Base-by-base conservation (phyloP, 2,113 vertebrate species). In the Mustela nigripes region DNA sequence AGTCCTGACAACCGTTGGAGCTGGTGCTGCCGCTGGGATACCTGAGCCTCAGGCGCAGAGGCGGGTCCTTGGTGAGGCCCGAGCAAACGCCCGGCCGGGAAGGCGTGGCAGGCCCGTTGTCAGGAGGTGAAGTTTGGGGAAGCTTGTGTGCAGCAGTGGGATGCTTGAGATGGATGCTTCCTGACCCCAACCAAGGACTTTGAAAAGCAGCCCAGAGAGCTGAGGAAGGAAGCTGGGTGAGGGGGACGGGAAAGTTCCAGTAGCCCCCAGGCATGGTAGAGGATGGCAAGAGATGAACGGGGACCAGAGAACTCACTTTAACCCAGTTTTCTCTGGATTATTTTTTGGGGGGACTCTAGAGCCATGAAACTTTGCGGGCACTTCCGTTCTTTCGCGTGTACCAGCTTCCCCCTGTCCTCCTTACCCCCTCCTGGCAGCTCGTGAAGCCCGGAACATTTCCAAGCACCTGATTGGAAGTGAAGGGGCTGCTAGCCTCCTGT, bases 401-500 rank as follows among this genome's bases (percentile, higher is more conserved):
- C 89, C 31, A 31, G 67, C 48, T 74, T 88, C 83, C 69, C 53
- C 58, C 92, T 69, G 33, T 83, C 21, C 4, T 28, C 21, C 0
- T 26, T 4, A 26, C 74, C 69, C 39, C 39, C 62, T 93, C 83
- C 79, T 53, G 79, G 71, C 28, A 1, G 16, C 91, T 88, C 48
- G 80, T 28, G 1, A 26, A 83, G 90, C 92, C 82, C 33, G 4
- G 81, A 87, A 86, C 85, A 42, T 96, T 97, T 97, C 96, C 94
- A 87, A 78, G 95, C 91, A 79, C 76, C 97, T 97, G 97, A 98
- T 98, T 98, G 98, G 98, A 97, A 96, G 95, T 85, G 82, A 91
- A 98, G 97, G 96, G 97, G 97, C 93, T 95, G 95, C 79, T 94
- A 31, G 62, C 85, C 79, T 97, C 93, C 89, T 83, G 87, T 93